Conservation (phyloP, 2,888 invertebrate species). For the Homarus gammarus region DNA sequence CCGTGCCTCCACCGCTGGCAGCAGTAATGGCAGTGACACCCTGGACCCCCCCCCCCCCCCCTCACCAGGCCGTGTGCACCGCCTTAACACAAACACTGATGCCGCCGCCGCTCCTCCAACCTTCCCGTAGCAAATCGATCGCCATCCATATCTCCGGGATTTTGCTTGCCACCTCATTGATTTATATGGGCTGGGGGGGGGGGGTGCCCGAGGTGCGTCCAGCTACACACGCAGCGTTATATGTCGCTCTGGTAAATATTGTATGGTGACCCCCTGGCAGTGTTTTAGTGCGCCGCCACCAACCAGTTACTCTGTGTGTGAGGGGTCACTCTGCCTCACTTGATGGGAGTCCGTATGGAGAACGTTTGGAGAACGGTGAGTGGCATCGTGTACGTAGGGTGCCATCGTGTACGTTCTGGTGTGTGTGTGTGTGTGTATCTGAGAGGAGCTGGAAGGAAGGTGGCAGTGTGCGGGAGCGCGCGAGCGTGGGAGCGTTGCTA, state of each 20-base stretch:
- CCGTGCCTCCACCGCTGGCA: no score
- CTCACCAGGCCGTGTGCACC: not conserved
- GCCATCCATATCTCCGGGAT: slow-evolving; percentile 15
- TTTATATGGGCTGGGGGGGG: slow-evolving; percentile 23
- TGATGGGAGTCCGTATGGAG: slow-evolving; percentile 11
- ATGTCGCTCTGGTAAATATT: not conserved
- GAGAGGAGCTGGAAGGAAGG: slow-evolving; percentile 6
- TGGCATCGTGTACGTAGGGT: slow-evolving; percentile 41
- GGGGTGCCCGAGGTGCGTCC: not conserved
- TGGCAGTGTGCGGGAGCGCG: slow-evolving; percentile 44
- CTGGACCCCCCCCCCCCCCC: not conserved
- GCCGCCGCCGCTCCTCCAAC: not conserved
- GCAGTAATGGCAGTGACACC: not conserved
- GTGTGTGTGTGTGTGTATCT: slow-evolving; percentile 19
- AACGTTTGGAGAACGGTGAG: slow-evolving; percentile 50
- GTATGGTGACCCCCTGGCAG: not conserved
- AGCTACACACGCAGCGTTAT: not conserved
- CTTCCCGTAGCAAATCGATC: slow-evolving; percentile 31
- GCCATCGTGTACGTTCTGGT: slow-evolving; percentile 41
- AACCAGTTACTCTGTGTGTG: not conserved
- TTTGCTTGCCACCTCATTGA: slow-evolving; percentile 30
- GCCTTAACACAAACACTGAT: not conserved
- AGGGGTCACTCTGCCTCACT: not conserved
- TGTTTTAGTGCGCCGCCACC: not conserved
- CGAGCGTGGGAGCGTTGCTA: slow-evolving; percentile 60